Evolutionary conservation across 2,797 vertebrate species (phyloP), one percentile per base, ranked within the genome.

Genomic region (Bovichtus diacanthus): DNA sequence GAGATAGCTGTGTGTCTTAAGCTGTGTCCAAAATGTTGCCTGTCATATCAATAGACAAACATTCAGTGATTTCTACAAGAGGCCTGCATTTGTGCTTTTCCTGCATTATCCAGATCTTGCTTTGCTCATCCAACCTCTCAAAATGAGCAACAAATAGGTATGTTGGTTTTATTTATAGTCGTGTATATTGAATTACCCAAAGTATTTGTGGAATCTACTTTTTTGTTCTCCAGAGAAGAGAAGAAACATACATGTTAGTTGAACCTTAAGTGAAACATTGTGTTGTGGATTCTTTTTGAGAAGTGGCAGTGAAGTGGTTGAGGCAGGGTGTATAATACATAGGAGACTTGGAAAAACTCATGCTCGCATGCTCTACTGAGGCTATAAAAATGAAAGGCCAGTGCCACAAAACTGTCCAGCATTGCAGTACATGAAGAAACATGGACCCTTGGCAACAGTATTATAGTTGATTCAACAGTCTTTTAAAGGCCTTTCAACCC

Each of bases 201-300:
- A 55, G 50, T 70, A 79, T 83, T 81, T 81, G 69, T 63, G 43
- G 64, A 70, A 82, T 80, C 67, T 54, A 44, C 34, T 68, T 56
- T 67, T 69, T 86, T 39, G 38, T 16, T n/a, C n/a, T n/a, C n/a
- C n/a, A 31, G 46, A 53, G 41, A 60, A 53, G 54, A 75, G 66
- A 77, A 56, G 68, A 44, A 47, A 66, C 21, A 25, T 39, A 62
- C 47, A 68, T 9, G n/a, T 72, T 58, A 65, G 75, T 51, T 43
- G 67, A 71, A 70, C 62, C 72, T 64, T 83, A 89, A 92, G 78
- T 83, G 70, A 82, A 91, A 89, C 88, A 88, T 83, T 56, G 88
- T 90, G 84, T 83, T 56, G 72, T 76, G 79, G 72, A 83, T 80
- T 84, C 18, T 77, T 68, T 76, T 81, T 47, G 53, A 71, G 62